A percentile compares a stretch with the other conserved stretches of the same genome.
phyloP scores from a whole-genome alignment of 2,113 vertebrate genomes.

The Microcebus ravelobensis region DNA sequence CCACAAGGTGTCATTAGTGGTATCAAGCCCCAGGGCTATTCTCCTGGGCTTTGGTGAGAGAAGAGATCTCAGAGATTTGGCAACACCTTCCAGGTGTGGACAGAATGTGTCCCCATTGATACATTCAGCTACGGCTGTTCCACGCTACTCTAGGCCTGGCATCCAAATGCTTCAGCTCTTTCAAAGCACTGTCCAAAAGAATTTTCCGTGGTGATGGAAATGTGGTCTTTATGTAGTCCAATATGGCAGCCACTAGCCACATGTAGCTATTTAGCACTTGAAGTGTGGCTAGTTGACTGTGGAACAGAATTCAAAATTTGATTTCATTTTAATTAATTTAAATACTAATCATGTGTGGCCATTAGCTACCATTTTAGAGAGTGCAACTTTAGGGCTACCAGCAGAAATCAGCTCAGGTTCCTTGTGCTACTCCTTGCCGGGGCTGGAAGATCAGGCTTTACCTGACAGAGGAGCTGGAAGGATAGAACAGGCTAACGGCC shows the following conservation, averaged over 20 bases:
- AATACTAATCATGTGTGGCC: background rate
- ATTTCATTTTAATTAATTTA: conserved; percentile 14
- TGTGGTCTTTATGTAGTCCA: background rate
- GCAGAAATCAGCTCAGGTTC: background rate
- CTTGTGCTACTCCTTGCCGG: background rate
- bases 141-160: background rate
- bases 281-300: background rate
- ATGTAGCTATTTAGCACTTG: background rate
- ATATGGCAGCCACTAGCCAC: background rate
- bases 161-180: background rate
- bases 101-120: background rate
- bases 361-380: background rate
- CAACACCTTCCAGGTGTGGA: background rate
- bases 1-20: background rate
- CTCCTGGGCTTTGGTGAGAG: background rate
- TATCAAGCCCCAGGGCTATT: background rate
- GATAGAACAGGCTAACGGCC: background rate
- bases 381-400: background rate
- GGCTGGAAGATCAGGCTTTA: background rate
- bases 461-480: background rate
- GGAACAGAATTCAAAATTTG: background rate
- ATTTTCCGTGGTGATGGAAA: background rate
- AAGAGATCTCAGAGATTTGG: background rate
- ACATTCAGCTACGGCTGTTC: background rate
- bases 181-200: background rate